Evolutionary conservation across 2,113 vertebrate genomes (phyloP).

Genomic region (Oreochromis aureus): DNA sequence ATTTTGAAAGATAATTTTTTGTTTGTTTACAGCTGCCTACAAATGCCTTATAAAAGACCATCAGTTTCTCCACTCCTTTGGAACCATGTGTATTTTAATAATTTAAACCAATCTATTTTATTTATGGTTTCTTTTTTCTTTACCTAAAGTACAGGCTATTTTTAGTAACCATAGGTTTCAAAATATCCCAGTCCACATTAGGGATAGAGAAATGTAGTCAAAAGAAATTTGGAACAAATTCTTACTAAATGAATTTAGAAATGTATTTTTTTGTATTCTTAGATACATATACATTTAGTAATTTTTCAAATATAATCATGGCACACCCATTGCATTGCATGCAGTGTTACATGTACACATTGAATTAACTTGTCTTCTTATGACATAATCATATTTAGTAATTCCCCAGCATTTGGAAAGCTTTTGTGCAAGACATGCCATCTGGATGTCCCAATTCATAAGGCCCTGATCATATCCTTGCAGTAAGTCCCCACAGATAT

Average conservation of each 20-base stretch:
- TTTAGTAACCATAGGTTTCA: not conserved
- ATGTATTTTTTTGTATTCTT: not conserved
- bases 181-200: not conserved
- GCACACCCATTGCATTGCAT: not conserved
- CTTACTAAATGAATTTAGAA: not conserved
- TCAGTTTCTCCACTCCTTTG: not conserved
- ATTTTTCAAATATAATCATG: not conserved
- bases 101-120: not conserved
- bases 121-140: not conserved
- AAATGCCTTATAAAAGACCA: not conserved
- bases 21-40: not conserved
- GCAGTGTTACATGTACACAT: not conserved
- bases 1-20: slow-evolving; percentile 3
- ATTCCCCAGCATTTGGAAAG: not conserved
- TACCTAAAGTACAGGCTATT: not conserved
- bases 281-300: not conserved
- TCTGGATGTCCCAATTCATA: not conserved
- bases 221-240: not conserved
- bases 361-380: not conserved
- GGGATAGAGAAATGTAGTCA: not conserved
- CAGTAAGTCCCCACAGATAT: not conserved
- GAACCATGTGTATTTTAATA: not conserved
- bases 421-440: not conserved
- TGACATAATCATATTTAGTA: not conserved
- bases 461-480: not conserved